Percentiles rank a stretch among this genome's conserved stretches.
These are phyloP conservation scores for Tragopan temminckii DNA, from an alignment of 2,797 vertebrate genomes.

Conservation along the genomic window DNA sequence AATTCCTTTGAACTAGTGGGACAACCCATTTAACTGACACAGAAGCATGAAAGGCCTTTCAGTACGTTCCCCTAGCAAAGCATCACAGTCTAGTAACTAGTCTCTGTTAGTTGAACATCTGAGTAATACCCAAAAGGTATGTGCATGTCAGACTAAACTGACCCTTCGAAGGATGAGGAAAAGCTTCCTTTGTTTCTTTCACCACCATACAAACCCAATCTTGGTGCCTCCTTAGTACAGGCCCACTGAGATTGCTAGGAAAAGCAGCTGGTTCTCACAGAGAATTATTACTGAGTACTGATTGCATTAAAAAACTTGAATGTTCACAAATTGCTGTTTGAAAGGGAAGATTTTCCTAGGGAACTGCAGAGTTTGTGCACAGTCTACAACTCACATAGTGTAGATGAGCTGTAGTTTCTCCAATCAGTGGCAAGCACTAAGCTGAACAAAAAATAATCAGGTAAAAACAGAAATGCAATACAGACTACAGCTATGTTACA, in stretches of 20 bases:
- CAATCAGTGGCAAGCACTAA: background rate
- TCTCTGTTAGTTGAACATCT: background rate
- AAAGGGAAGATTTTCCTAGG: background rate
- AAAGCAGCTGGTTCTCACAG: background rate
- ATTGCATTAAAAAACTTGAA: background rate
- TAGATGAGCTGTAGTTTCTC: background rate
- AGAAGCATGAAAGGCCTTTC: background rate
- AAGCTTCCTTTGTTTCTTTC: background rate
- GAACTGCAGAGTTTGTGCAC: background rate
- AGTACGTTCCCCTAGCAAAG: background rate
- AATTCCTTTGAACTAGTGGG: background rate
- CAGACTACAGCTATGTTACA: background rate
- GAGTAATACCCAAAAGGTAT: background rate
- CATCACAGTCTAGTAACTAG: background rate
- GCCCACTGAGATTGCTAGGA: background rate
- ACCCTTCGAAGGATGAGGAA: background rate
- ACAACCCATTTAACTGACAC: background rate
- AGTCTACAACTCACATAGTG: background rate
- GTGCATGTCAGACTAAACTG: background rate
- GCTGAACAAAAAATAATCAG: background rate
- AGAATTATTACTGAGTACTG: background rate
- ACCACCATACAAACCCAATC: background rate
- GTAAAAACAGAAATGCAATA: background rate
- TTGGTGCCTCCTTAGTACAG: background rate
- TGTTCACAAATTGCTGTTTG: background rate